A percentile compares a stretch with the other conserved stretches of the same genome.
Conservation (phyloP, 2,888 invertebrate species). For the Chymomyza fuscimana region DNA sequence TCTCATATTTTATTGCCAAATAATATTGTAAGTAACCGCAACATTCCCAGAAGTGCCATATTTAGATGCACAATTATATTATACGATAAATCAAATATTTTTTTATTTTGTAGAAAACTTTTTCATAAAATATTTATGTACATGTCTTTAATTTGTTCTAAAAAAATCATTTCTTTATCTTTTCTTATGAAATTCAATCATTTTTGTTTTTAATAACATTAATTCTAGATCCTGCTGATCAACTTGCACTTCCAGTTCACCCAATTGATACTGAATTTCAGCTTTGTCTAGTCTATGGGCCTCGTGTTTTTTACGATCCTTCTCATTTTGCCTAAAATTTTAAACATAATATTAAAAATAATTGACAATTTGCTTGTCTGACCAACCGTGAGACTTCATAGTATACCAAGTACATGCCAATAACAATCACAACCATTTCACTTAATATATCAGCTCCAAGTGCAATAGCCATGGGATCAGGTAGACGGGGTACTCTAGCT, state of each 20-base stretch:
- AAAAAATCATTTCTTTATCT: too few relatives aligned
- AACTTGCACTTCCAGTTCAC: not conserved
- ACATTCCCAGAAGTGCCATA: too few relatives aligned
- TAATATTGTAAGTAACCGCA: too few relatives aligned
- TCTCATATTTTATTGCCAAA: too few relatives aligned
- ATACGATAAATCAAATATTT: too few relatives aligned
- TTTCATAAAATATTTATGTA: too few relatives aligned
- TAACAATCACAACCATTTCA: constrained; percentile 37
- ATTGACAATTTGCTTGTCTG: not conserved
- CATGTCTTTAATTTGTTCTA: too few relatives aligned
- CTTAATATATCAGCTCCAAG: constrained; percentile 43
- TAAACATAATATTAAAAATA: not conserved
- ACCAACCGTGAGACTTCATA: constrained; percentile 41
- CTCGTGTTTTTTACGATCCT: constrained; percentile 28
- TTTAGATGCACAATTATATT: too few relatives aligned
- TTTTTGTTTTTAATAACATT: not conserved
- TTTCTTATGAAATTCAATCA: not conserved
- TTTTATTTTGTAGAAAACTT: too few relatives aligned
- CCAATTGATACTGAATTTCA: not conserved
- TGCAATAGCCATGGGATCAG: constrained; percentile 32
- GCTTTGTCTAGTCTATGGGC: not conserved
- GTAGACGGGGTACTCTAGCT: constrained; percentile 30
- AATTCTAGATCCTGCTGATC: not conserved
- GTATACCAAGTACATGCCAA: constrained; percentile 30
- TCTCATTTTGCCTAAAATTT: constrained; percentile 32